These are phyloP conservation scores for Ormyrus rosae DNA, from an alignment of 2,888 invertebrate genomes.

Conservation along the genomic window DNA sequence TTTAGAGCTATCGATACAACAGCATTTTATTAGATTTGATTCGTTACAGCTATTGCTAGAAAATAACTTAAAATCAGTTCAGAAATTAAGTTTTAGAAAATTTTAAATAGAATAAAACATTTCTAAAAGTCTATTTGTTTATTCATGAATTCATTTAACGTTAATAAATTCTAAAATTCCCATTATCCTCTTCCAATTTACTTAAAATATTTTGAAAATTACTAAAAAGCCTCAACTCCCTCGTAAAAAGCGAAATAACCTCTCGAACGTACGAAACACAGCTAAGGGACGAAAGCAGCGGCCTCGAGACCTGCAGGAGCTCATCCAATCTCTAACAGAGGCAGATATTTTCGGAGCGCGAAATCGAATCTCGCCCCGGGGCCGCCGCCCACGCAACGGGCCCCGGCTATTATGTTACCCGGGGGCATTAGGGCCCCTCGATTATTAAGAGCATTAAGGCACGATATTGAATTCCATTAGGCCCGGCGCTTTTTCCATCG, in stretches of 20 bases:
- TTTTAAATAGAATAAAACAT: too few species aligned
- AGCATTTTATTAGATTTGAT: too few species aligned
- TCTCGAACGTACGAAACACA: not conserved
- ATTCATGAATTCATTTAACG: too few species aligned
- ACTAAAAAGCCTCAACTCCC: not conserved
- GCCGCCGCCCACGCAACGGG: slow-evolving; percentile 56
- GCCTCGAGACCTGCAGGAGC: not conserved
- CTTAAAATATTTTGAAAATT: not conserved
- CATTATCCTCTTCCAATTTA: not conserved
- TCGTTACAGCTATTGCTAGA: too few species aligned
- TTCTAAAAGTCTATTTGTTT: too few species aligned
- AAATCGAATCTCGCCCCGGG: slow-evolving; percentile 57
- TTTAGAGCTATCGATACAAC: too few species aligned
- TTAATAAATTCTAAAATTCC: not conserved
- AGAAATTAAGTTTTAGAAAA: too few species aligned
- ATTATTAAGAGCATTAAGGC: slow-evolving; percentile 57
- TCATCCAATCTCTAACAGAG: slow-evolving; percentile 32
- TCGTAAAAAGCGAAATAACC: not conserved
- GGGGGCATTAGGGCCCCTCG: slow-evolving; percentile 39
- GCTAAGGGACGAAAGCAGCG: too few species aligned
- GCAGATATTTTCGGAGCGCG: slow-evolving; percentile 55
- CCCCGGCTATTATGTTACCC: slow-evolving; percentile 53
- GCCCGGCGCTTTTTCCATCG: not conserved
- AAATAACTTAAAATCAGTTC: too few species aligned
- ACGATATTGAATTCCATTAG: slow-evolving; percentile 57